Evolutionary conservation across 2,113 vertebrate species (phyloP).

Genomic region (Callaeas wilsoni): DNA sequence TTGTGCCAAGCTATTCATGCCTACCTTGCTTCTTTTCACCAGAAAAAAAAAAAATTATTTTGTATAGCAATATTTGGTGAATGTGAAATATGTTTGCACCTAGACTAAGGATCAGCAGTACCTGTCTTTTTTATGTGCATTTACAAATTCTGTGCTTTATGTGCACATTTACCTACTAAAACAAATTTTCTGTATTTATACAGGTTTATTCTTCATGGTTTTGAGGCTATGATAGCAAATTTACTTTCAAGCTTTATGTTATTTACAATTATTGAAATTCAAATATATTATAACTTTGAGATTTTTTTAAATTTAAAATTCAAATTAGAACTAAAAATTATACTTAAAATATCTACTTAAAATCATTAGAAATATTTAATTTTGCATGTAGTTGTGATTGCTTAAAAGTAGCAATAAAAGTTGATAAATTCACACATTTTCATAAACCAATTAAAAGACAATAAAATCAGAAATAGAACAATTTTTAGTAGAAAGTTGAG

Average conservation of each 20-base stretch:
- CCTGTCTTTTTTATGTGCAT: not conserved
- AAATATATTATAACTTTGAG: not conserved
- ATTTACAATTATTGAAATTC: not conserved
- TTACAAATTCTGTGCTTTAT: not conserved
- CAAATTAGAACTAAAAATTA: fast-evolving
- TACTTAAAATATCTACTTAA: not conserved
- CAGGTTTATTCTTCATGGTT: not conserved
- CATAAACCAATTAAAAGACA: not conserved
- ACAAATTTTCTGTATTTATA: not conserved
- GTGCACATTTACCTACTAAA: not conserved
- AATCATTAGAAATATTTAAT: not conserved
- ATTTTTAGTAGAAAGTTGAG: not conserved
- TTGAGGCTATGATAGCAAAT: not conserved
- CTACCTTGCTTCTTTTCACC: not conserved
- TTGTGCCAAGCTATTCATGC: not conserved
- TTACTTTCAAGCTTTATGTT: not conserved
- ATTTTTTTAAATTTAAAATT: not conserved
- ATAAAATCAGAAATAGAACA: not conserved
- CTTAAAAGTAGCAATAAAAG: not conserved
- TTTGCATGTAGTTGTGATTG: not conserved
- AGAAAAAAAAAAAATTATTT: not conserved
- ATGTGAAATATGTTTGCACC: not conserved
- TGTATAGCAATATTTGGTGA: not conserved
- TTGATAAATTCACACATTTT: not conserved
- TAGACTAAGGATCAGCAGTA: not conserved